Percentiles rank a stretch among this genome's conserved stretches.
phyloP scores from a whole-genome alignment of 1,140 invertebrate genomes.

The Leptinotarsa lineolata region DNA sequence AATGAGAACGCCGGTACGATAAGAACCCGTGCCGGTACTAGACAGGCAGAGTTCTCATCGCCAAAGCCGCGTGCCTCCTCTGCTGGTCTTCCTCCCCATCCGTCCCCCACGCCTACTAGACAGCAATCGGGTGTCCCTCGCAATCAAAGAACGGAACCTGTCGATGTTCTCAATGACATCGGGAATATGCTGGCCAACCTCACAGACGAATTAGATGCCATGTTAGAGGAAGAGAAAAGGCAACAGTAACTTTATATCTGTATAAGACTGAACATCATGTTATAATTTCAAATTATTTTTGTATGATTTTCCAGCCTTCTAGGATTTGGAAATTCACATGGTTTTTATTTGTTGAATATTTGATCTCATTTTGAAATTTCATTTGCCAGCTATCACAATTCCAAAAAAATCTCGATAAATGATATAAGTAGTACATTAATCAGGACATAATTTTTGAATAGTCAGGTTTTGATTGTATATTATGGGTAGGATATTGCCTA shows the following conservation, averaged over 20 bases:
- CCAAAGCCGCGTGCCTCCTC: slow-evolving; percentile 57
- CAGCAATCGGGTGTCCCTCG: slow-evolving; percentile 40
- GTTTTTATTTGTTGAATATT: too few species aligned
- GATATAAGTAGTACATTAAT: too few species aligned
- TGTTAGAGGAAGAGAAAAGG: slow-evolving; percentile 89
- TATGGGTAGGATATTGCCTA: too few species aligned
- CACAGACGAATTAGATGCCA: slow-evolving; percentile 91
- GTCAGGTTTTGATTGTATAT: too few species aligned
- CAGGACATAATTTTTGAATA: too few species aligned
- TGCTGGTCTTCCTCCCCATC: slow-evolving; percentile 56
- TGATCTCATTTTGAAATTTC: too few species aligned
- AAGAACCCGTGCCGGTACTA: slow-evolving; percentile 68
- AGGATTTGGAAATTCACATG: not conserved
- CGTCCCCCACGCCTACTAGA: slow-evolving; percentile 47
- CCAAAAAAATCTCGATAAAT: too few species aligned
- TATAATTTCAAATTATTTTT: slow-evolving; percentile 8
- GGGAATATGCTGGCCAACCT: slow-evolving; percentile 94
- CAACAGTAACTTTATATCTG: slow-evolving; percentile 54
- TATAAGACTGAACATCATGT: slow-evolving; percentile 40
- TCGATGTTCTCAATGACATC: slow-evolving; percentile 94
- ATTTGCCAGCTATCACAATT: too few species aligned
- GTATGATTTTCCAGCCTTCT: slow-evolving; percentile 7
- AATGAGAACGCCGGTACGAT: slow-evolving; percentile 99
- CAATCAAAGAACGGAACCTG: slow-evolving; percentile 67
- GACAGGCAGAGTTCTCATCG: slow-evolving; percentile 59